Conservation (phyloP, 2,113 vertebrate genomes). For the Tragelaphus strepsiceros region DNA sequence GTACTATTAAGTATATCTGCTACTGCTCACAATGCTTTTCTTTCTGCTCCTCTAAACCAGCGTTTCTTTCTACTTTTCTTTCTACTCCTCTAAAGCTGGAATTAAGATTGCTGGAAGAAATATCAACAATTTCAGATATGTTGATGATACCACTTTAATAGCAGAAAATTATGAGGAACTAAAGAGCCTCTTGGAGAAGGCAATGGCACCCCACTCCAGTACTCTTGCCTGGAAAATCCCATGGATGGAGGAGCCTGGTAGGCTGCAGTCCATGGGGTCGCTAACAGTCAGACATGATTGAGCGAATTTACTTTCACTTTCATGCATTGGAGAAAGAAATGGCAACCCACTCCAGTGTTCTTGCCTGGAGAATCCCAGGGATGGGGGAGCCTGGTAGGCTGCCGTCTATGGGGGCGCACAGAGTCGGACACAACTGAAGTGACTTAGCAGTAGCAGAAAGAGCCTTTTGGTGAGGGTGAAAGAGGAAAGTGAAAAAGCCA, state of each 20-base stretch:
- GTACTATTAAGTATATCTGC: background rate
- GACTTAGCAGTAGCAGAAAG: background rate
- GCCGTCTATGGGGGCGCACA: no score
- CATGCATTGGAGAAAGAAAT: no score
- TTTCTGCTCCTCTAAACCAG: background rate
- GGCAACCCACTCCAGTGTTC: no score
- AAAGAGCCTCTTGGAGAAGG: background rate
- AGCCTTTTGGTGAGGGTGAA: background rate
- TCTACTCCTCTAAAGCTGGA: background rate
- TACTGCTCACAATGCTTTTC: background rate
- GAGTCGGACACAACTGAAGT: no score
- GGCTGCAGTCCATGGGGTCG: no score
- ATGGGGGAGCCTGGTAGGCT: no score
- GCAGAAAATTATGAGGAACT: background rate
- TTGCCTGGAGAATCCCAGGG: no score
- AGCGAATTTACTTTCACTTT: no score
- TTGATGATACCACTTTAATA: background rate
- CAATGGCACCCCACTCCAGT: no score
- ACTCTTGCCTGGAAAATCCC: no score
- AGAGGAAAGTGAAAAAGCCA: accelerated
- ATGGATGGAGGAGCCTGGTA: no score
- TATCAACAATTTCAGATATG: background rate
- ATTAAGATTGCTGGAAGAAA: background rate
- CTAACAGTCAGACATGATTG: no score
- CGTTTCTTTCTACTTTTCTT: background rate